Evolutionary conservation across 2,888 invertebrate species (phyloP).

Genomic region (Habrosyne pyritoides): DNA sequence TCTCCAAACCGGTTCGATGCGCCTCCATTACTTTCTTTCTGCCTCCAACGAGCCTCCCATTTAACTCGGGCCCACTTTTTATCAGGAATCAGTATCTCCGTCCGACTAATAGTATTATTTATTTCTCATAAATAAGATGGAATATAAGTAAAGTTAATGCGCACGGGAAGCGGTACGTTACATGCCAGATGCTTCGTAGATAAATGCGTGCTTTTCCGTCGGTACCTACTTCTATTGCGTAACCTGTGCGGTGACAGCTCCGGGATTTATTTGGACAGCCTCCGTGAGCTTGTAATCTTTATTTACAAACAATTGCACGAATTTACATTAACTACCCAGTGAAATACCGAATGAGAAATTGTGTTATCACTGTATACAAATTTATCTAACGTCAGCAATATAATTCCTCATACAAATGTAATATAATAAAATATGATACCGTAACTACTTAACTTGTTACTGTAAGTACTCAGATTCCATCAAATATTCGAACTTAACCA

Average conservation of each 20-base stretch:
- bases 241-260: constrained; percentile 61
- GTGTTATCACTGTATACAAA: neutral
- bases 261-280: constrained; percentile 47
- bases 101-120: constrained; percentile 83
- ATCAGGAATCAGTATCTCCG: constrained; percentile 83
- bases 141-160: constrained; percentile 81
- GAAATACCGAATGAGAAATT: constrained; percentile 22
- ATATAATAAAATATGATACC: too few relatives aligned
- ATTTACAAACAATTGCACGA: constrained; percentile 57
- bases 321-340: constrained; percentile 40
- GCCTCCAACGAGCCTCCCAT: constrained; percentile 82
- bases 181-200: constrained; percentile 72
- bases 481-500: constrained; percentile 8
- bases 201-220: constrained; percentile 64
- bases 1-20: constrained; percentile 82
- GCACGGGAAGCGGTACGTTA: constrained; percentile 77
- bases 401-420: constrained; percentile 2
- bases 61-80: constrained; percentile 83
- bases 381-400: constrained; percentile 11
- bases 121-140: constrained; percentile 82
- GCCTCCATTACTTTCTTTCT: constrained; percentile 84
- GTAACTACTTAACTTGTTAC: too few relatives aligned
- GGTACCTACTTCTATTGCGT: constrained; percentile 55
- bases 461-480: neutral
- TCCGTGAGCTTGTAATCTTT: constrained; percentile 47